Evolutionary conservation across 2,797 vertebrate species (phyloP).

Genomic region (Sus cebifrons): DNA sequence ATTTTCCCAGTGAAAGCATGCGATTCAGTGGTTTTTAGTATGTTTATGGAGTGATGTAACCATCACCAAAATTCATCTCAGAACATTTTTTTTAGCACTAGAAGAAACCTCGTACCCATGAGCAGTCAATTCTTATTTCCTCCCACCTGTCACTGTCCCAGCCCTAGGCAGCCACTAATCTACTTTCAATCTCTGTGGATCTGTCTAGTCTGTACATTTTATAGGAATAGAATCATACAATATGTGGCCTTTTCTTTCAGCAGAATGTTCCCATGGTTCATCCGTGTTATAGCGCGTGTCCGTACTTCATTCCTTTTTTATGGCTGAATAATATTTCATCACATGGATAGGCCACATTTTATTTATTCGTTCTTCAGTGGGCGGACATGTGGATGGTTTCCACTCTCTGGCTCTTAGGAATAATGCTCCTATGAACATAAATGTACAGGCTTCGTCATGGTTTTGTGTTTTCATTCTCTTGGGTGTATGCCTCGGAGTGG

Average conservation of each 20-base stretch:
- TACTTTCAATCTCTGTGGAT: neutral
- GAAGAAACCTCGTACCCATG: neutral
- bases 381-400: neutral
- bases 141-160: neutral
- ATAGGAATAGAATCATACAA: neutral
- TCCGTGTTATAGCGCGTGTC: neutral
- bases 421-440: neutral
- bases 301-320: neutral
- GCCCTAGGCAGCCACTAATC: neutral
- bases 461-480: constrained; percentile 30
- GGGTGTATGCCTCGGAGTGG: neutral
- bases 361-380: neutral
- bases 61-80: constrained; percentile 41
- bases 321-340: neutral
- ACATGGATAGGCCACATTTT: neutral
- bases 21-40: neutral
- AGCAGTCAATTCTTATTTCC: neutral
- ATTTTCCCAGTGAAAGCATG: neutral
- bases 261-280: neutral
- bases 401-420: neutral
- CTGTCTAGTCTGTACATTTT: neutral
- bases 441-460: neutral
- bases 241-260: neutral
- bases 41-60: neutral
- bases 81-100: neutral